These are phyloP conservation scores for Calameuta pallipes DNA, from an alignment of 2,888 invertebrate species.

Conservation along the genomic window DNA sequence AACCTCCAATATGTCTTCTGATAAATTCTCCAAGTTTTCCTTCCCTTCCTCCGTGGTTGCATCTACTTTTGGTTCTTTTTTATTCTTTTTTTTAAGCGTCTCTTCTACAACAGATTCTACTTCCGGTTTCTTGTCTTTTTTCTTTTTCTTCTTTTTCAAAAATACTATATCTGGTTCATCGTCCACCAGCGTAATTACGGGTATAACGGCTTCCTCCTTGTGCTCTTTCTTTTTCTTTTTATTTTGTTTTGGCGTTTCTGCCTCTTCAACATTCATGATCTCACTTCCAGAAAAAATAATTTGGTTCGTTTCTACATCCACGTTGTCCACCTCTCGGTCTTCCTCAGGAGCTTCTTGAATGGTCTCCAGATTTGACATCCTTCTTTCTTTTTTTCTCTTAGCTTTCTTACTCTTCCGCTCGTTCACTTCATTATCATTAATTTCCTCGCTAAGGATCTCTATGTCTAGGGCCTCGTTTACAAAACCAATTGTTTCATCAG, in stretches of 20 bases:
- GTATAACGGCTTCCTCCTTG: neutral
- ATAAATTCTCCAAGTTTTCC: neutral
- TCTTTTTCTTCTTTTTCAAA: conserved; percentile 15
- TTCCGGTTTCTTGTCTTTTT: conserved; percentile 23
- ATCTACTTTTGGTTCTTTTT: conserved; percentile 8
- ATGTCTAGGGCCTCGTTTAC: conserved; percentile 52
- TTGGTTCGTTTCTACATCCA: neutral
- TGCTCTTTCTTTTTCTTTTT: conserved; percentile 10
- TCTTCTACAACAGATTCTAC: conserved; percentile 19
- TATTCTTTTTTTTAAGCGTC: conserved; percentile 5
- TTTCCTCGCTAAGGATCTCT: conserved; percentile 41
- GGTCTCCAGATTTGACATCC: conserved; percentile 49
- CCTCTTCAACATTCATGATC: conserved; percentile 2
- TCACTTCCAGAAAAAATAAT: neutral
- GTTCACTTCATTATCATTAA: conserved; percentile 53
- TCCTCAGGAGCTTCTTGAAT: conserved; percentile 52
- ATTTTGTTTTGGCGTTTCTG: conserved; percentile 19
- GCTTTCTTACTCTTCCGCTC: conserved; percentile 45
- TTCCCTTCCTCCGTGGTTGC: neutral
- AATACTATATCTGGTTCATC: conserved; percentile 8
- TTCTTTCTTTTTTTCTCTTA: conserved; percentile 39
- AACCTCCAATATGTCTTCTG: conserved; percentile 3
- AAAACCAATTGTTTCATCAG: conserved; percentile 35
- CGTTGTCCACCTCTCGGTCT: conserved; percentile 21
- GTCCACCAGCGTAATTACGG: neutral